phyloP scores from a whole-genome alignment of 1,140 invertebrate genomes.

The Metaphire vulgaris region DNA sequence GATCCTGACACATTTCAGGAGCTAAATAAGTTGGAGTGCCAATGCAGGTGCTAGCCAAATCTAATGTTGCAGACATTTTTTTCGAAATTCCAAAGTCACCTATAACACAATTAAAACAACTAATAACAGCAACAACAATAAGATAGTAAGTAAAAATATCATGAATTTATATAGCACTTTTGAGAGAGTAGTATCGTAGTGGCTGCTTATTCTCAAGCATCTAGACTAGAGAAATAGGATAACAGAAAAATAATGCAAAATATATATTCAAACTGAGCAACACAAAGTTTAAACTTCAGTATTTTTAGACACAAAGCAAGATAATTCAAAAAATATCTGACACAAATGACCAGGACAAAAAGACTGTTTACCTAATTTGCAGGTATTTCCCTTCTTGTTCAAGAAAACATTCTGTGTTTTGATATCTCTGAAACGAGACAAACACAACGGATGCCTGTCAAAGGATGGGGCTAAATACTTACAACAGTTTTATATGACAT shows the following conservation, averaged over 20 bases:
- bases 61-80: conserved; percentile 43
- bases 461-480: background rate
- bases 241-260: too few relatives aligned
- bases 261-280: too few relatives aligned
- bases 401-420: conserved; percentile 51
- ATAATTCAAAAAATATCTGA: too few relatives aligned
- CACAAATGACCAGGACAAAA: too few relatives aligned
- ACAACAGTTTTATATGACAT: too few relatives aligned
- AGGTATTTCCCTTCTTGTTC: conserved; percentile 46
- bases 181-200: too few relatives aligned
- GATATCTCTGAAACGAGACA: conserved; percentile 42
- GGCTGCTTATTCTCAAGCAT: too few relatives aligned
- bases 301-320: too few relatives aligned
- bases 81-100: conserved; percentile 52
- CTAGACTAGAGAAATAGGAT: too few relatives aligned
- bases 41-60: conserved; percentile 48
- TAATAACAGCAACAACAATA: background rate
- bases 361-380: conserved; percentile 45
- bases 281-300: too few relatives aligned
- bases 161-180: too few relatives aligned
- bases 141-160: background rate
- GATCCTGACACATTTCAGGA: conserved; percentile 49
- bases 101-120: conserved; percentile 26
- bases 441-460: background rate
- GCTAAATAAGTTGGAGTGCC: conserved; percentile 48